A percentile compares a stretch with the other conserved stretches of the same genome.
These are phyloP conservation scores for Parapsyche elsis DNA, from an alignment of 1,140 invertebrate genomes.

Conservation along the genomic window DNA sequence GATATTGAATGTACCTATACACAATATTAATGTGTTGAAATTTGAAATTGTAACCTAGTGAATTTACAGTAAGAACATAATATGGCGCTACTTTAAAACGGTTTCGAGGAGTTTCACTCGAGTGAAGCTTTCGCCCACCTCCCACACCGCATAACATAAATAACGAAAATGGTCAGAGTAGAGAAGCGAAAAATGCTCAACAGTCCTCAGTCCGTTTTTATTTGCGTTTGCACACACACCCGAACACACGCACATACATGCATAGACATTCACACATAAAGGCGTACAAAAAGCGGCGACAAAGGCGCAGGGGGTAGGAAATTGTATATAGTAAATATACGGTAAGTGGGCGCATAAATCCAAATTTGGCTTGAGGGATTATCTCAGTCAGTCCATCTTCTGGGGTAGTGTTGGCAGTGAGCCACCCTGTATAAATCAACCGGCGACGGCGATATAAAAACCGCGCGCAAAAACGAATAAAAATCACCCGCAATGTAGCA, in stretches of 20 bases:
- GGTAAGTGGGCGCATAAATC: slow-evolving; percentile 50
- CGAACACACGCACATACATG: background rate
- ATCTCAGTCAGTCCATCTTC: slow-evolving; percentile 51
- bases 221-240: background rate
- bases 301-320: background rate
- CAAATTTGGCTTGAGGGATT: slow-evolving; percentile 50
- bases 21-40: too few relatives aligned
- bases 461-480: slow-evolving; percentile 10
- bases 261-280: background rate
- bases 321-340: slow-evolving; percentile 39
- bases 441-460: background rate
- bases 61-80: too few relatives aligned
- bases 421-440: slow-evolving; percentile 10
- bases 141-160: slow-evolving; percentile 15
- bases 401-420: background rate
- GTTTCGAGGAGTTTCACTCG: too few relatives aligned
- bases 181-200: background rate
- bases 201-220: background rate
- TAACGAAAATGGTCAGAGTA: slow-evolving; percentile 16
- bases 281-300: background rate
- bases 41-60: too few relatives aligned
- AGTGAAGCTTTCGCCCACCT: background rate
- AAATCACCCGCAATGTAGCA: background rate
- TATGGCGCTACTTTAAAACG: too few relatives aligned
- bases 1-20: too few relatives aligned